These are phyloP conservation scores for Halictus rubicundus DNA, from an alignment of 1,140 invertebrate species.

Conservation along the genomic window DNA sequence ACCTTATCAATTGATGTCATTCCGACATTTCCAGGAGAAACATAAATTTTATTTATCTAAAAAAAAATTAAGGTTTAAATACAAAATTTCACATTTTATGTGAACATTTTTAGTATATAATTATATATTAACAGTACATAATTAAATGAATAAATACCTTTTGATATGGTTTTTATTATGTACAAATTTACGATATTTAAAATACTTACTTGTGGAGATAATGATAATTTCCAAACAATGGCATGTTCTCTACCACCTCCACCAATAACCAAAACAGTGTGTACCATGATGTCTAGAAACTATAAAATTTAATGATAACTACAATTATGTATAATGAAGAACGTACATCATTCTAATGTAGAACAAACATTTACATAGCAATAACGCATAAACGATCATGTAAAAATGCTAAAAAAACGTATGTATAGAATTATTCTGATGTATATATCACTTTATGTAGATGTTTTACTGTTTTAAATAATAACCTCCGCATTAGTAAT, in stretches of 20 bases:
- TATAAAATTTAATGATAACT: slow-evolving; percentile 11
- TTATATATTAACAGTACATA: neutral
- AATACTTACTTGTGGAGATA: slow-evolving; percentile 84
- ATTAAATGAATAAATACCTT: slow-evolving; percentile 4
- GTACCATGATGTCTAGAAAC: slow-evolving; percentile 55
- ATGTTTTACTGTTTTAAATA: neutral
- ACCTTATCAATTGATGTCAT: slow-evolving; percentile 87
- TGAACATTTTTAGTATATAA: no score
- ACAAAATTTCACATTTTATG: neutral
- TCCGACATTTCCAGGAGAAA: slow-evolving; percentile 94
- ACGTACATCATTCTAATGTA: neutral
- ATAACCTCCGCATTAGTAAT: slow-evolving; percentile 18
- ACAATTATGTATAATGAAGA: neutral
- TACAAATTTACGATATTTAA: slow-evolving; percentile 8
- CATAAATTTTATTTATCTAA: slow-evolving; percentile 84
- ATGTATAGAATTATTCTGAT: neutral
- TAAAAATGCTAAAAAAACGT: neutral
- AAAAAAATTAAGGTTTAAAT: slow-evolving; percentile 21
- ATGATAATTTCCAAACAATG: slow-evolving; percentile 93
- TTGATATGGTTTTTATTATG: neutral
- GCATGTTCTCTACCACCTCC: slow-evolving; percentile 98
- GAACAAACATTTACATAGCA: neutral
- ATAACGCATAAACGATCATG: slow-evolving; percentile 4
- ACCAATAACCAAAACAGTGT: slow-evolving; percentile 90
- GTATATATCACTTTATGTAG: neutral